phyloP scores from a whole-genome alignment of 2,888 invertebrate species.

The Tetranychus truncatus region DNA sequence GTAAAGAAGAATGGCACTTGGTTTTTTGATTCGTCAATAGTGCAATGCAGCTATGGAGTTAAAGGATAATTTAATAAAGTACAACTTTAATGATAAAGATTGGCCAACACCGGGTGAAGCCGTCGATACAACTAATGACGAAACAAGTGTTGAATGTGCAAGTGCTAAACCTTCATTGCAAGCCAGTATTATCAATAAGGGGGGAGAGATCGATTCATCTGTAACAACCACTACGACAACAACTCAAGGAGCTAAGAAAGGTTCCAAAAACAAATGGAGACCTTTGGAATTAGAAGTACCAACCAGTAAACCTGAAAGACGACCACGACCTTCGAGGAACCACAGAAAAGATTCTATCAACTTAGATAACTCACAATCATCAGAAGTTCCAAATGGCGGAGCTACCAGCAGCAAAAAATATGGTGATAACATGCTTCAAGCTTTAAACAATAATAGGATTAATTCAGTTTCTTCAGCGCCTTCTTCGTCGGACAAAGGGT shows the following conservation, averaged over 20 bases:
- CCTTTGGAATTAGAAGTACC: conserved; percentile 2
- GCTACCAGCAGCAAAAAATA: conserved; percentile 1
- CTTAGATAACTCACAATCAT: not conserved
- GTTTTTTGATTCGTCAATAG: not conserved
- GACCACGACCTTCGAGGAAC: not conserved
- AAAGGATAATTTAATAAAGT: not conserved
- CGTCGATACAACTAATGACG: not conserved
- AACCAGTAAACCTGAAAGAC: not conserved
- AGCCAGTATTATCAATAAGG: conserved; percentile 2
- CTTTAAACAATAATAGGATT: conserved; percentile 4
- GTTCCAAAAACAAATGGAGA: conserved; percentile 9
- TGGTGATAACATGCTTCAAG: not conserved
- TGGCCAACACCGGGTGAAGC: conserved; percentile 8
- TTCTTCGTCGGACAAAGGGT: not conserved
- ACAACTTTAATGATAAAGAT: conserved; percentile 8
- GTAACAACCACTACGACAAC: not conserved
- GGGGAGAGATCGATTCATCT: not conserved
- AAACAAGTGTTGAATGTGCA: not conserved
- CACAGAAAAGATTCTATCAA: not conserved
- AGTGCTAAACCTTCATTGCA: not conserved
- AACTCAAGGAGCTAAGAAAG: conserved; percentile 4
- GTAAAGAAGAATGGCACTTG: not conserved
- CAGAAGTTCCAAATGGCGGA: conserved; percentile 6
- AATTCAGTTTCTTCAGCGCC: not conserved
- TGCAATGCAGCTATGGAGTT: not conserved